A percentile compares a stretch with the other conserved stretches of the same genome.
These are phyloP conservation scores for Hyperoplus immaculatus DNA, from an alignment of 2,797 vertebrate species.

Conservation along the genomic window DNA sequence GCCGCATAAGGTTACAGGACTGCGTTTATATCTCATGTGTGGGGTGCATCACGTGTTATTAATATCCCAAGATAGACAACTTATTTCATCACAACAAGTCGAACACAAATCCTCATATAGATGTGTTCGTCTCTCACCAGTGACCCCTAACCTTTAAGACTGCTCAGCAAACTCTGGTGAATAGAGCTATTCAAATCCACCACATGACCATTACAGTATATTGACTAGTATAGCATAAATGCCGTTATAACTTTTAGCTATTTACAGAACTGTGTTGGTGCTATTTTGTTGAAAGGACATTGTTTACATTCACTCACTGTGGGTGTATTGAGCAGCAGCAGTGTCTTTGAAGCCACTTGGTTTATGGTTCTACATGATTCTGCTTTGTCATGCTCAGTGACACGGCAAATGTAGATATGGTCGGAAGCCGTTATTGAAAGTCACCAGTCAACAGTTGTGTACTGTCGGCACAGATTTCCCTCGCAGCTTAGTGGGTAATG, in stretches of 20 bases:
- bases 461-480: constrained; percentile 42
- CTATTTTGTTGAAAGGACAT: constrained; percentile 41
- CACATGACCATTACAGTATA: too few species aligned
- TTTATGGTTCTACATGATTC: not conserved
- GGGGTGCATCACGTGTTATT: too few species aligned
- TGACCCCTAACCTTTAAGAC: too few species aligned
- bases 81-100: too few species aligned
- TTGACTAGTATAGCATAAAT: constrained; percentile 2
- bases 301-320: constrained; percentile 38
- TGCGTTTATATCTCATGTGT: too few species aligned
- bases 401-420: constrained; percentile 40
- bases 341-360: not conserved
- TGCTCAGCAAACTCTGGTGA: too few species aligned
- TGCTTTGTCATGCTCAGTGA: constrained; percentile 27
- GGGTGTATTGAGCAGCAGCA: constrained; percentile 32
- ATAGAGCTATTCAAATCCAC: too few species aligned
- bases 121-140: too few species aligned
- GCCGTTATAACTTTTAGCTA: constrained; percentile 42
- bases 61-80: too few species aligned
- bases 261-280: constrained; percentile 58
- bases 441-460: constrained; percentile 37
- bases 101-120: too few species aligned
- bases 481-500: constrained; percentile 29
- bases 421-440: constrained; percentile 44
- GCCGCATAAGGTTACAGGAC: too few species aligned